Percentiles rank a stretch among this genome's conserved stretches.
Evolutionary conservation across 2,113 vertebrate species (phyloP).

Genomic region (Chionomys nivalis): DNA sequence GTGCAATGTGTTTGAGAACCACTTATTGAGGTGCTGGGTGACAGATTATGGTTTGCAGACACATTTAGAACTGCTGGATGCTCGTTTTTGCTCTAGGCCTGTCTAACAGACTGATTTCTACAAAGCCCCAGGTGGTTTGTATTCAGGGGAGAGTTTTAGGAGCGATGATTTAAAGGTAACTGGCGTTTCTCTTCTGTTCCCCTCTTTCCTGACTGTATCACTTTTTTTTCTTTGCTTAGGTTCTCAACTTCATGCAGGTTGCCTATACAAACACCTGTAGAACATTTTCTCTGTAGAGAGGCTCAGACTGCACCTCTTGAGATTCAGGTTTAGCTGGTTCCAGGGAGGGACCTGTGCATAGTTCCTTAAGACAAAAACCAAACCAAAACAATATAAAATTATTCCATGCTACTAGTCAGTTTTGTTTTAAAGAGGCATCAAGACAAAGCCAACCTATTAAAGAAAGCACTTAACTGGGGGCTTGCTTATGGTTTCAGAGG

Average conservation of each 20-base stretch:
- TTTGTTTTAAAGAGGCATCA: not conserved
- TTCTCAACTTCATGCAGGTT: not conserved
- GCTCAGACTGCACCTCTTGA: not conserved
- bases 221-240: not conserved
- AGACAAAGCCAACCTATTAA: not conserved
- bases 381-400: not conserved
- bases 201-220: not conserved
- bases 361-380: not conserved
- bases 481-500: not conserved
- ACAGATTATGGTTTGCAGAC: slow-evolving; percentile 21
- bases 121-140: not conserved
- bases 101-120: not conserved
- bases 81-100: not conserved
- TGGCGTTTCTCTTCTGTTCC: not conserved
- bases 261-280: slow-evolving; percentile 45
- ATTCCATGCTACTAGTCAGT: not conserved
- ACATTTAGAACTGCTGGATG: not conserved
- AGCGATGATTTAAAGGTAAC: not conserved
- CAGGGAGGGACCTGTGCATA: not conserved
- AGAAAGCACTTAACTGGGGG: not conserved
- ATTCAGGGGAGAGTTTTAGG: not conserved
- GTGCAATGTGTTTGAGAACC: not conserved
- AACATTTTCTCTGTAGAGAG: not conserved
- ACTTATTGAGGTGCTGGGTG: not conserved
- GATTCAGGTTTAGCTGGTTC: slow-evolving; percentile 19